Evolutionary conservation across 2,797 vertebrate genomes (phyloP), one percentile per base, ranked within the genome.

Genomic region (Pipistrellus nathusii): DNA sequence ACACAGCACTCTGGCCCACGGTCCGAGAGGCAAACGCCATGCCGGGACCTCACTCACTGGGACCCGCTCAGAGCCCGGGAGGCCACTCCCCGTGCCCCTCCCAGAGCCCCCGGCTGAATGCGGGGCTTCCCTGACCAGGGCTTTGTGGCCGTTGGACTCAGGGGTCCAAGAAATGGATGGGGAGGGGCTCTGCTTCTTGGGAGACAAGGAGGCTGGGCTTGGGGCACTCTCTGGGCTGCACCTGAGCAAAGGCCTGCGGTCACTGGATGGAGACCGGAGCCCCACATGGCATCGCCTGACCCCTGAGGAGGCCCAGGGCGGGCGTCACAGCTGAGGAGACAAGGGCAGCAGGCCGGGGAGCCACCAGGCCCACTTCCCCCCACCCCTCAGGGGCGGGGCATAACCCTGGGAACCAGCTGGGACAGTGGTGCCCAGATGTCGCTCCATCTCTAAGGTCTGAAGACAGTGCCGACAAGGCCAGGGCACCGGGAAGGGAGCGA

Each of bases 401-500:
- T 46, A 8, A 13, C 14, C 30, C 75, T 13, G 4, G 46, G 23
- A 51, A 17, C 14, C n/a, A 12, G 59, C 48, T 7, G n/a, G 72
- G 80, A 27, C 30, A 11, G 12, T 0, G 18, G 25, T 8, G 38
- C n/a, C 72, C 64, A 12, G 5, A 23, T 12, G 72, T 2, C 8
- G 25, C 9, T n/a, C 71, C 18, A 5, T 9, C 46, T 38, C 66
- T 21, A 13, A 18, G 27, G 23, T 38, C 59, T 41, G 23, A 10
- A 8, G 3, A 5, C 41, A 41, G 41, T 12, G 20, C 8, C 1
- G 32, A 8, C 3, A 4, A 66, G 46, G 41, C 57, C 81, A 25
- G 53, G 53, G 13, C 35, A 8, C 32, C 46, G 30, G n/a, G 13
- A 18, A 7, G 23, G 3, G 30, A 13, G 25, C 0, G 0, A 32